phyloP scores from a whole-genome alignment of 2,888 invertebrate species.

The Thysanoteuthis rhombus region DNA sequence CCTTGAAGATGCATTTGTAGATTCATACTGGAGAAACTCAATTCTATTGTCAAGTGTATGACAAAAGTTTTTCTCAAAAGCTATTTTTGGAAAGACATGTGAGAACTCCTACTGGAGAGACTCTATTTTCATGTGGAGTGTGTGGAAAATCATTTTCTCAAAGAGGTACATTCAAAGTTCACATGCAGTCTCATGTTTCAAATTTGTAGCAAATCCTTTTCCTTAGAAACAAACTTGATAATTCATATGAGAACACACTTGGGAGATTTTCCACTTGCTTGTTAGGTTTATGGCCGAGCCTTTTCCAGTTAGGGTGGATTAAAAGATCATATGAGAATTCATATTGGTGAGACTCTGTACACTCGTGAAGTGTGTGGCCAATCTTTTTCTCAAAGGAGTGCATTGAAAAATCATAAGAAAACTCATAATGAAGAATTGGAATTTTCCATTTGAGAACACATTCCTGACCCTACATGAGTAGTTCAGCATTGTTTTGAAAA shows the following conservation, averaged over 20 bases:
- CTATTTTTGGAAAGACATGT: too few species aligned
- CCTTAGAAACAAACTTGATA: background rate
- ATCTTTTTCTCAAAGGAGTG: background rate
- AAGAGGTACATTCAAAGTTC: background rate
- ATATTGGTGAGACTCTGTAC: background rate
- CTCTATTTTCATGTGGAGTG: too few species aligned
- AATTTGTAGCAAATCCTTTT: constrained; percentile 18
- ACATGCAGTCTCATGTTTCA: background rate
- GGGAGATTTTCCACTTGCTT: background rate
- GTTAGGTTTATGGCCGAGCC: background rate
- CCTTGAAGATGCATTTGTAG: too few species aligned
- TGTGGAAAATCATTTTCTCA: too few species aligned
- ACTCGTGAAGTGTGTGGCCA: constrained; percentile 2
- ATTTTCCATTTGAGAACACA: too few species aligned
- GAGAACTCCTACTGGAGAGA: too few species aligned
- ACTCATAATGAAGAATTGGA: background rate
- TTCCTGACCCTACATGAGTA: too few species aligned
- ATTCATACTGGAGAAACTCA: too few species aligned
- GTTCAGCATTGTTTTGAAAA: too few species aligned
- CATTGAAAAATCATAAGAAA: background rate
- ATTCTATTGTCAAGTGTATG: too few species aligned
- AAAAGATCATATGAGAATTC: background rate
- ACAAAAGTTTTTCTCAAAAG: too few species aligned
- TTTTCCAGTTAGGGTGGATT: background rate
- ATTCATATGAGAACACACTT: background rate